Evolutionary conservation across 92 coral and sea anemone genomes (phyloP).

Genomic region (Hydrozoanthus gracilis): DNA sequence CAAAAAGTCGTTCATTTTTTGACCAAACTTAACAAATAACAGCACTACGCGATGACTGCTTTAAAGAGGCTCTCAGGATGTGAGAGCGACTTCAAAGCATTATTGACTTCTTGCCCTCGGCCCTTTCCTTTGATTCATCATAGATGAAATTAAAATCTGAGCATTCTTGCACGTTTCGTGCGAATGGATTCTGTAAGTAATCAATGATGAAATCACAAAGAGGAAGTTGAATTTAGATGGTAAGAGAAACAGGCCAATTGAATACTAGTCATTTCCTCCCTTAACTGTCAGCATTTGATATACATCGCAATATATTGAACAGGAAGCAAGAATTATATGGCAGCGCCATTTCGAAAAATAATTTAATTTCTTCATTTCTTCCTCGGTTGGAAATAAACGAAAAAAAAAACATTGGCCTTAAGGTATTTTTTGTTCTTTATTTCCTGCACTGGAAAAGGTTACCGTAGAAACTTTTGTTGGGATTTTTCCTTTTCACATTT

Average conservation of each 20-base stretch:
- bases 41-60: neutral
- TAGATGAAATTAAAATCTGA: constrained; percentile 16
- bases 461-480: neutral
- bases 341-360: neutral
- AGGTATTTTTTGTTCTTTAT: neutral
- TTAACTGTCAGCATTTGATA: constrained; percentile 36
- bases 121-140: constrained; percentile 32
- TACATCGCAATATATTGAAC: constrained; percentile 37
- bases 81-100: neutral
- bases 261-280: neutral
- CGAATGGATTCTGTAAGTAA: constrained; percentile 13
- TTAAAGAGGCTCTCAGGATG: neutral
- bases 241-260: constrained; percentile 12
- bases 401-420: constrained; percentile 9
- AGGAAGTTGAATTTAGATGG: constrained; percentile 12
- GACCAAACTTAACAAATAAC: neutral
- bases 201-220: constrained; percentile 11
- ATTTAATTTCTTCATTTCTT: constrained; percentile 1
- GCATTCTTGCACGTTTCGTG: constrained; percentile 45
- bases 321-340: constrained; percentile 40
- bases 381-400: constrained; percentile 37
- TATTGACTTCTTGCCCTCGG: constrained; percentile 20
- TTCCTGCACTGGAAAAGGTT: too few relatives aligned
- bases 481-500: neutral
- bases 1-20: neutral